Conservation (phyloP, 2,113 vertebrate species). For the Cottus gobio region DNA sequence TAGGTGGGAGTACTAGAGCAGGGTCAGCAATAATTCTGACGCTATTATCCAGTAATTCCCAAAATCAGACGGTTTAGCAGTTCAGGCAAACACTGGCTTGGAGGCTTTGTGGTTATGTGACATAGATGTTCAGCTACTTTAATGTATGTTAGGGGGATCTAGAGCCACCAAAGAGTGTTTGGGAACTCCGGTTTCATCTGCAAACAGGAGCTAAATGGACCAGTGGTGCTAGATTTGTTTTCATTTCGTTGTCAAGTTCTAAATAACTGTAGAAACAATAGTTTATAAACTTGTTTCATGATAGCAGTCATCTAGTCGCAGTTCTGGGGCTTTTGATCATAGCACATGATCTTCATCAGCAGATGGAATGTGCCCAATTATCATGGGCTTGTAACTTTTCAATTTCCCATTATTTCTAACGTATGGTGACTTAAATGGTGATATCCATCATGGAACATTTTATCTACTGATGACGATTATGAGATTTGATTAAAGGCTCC, state of each 20-base stretch:
- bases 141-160: background rate
- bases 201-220: background rate
- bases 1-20: slow-evolving; percentile 22
- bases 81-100: slow-evolving; percentile 4
- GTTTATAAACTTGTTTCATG: background rate
- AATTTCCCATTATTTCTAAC: background rate
- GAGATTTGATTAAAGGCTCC: background rate
- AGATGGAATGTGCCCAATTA: background rate
- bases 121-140: background rate
- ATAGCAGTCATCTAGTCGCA: background rate
- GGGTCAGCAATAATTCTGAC: slow-evolving; percentile 29
- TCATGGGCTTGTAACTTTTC: background rate
- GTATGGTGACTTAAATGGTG: background rate
- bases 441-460: background rate
- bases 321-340: background rate
- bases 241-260: background rate
- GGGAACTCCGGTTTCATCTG: background rate
- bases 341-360: background rate
- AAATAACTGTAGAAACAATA: background rate
- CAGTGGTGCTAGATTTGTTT: background rate
- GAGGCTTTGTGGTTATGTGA: slow-evolving; percentile 1
- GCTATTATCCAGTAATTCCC: slow-evolving; percentile 23
- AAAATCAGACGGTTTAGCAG: slow-evolving; percentile 34
- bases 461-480: background rate
- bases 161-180: background rate